A percentile compares a stretch with the other conserved stretches of the same genome.
Conservation (phyloP, 2,888 invertebrate genomes). For the Cantharis flavilabris region DNA sequence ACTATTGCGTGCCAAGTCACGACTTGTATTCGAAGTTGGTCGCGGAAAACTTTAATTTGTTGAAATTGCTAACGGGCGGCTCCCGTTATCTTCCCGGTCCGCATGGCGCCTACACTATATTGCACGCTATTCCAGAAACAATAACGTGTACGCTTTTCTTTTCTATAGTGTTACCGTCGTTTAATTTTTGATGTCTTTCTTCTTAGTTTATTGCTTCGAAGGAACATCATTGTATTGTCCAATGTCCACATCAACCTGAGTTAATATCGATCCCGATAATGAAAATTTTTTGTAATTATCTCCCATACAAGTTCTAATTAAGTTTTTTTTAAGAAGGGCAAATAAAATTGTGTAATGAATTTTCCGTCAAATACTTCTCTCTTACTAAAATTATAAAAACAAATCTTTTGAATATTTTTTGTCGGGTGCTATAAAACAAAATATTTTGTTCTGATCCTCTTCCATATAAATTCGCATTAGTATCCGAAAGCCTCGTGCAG, state of each 20-base stretch:
- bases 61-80: conserved; percentile 36
- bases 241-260: not conserved
- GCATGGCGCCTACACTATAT: conserved; percentile 33
- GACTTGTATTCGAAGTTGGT: conserved; percentile 15
- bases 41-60: conserved; percentile 40
- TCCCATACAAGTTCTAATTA: not conserved
- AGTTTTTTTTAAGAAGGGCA: not conserved
- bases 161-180: conserved; percentile 9
- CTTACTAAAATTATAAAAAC: not conserved
- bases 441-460: conserved; percentile 2
- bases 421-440: not conserved
- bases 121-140: conserved; percentile 33
- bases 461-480: conserved; percentile 33
- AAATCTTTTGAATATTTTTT: not conserved
- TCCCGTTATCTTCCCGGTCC: conserved; percentile 35
- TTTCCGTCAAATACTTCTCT: not conserved
- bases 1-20: conserved; percentile 24
- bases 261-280: not conserved
- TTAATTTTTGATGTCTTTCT: conserved; percentile 8
- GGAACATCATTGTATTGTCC: not conserved
- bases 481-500: conserved; percentile 2
- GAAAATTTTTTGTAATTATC: not conserved
- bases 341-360: not conserved
- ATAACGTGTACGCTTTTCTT: conserved; percentile 25
- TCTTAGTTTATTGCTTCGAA: not conserved